Evolutionary conservation across 2,113 vertebrate genomes (phyloP).

Genomic region (Aspidoscelis tigris): DNA sequence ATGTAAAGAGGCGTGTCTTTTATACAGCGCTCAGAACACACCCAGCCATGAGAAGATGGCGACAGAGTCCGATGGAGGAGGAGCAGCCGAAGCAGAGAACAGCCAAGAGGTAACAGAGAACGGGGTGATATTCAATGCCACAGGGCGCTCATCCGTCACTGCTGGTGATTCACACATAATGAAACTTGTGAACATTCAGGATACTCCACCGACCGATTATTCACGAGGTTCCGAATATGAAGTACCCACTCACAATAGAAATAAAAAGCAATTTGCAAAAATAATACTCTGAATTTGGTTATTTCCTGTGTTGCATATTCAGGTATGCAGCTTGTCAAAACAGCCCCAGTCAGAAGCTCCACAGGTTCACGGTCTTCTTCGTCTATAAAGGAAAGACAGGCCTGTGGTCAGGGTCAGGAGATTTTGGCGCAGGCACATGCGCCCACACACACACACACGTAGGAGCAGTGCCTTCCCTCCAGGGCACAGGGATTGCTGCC

Average conservation of each 20-base stretch:
- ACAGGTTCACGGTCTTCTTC: conserved; percentile 85
- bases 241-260: background rate
- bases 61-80: conserved; percentile 34
- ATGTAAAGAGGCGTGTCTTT: conserved; percentile 69
- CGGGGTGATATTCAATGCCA: conserved; percentile 8
- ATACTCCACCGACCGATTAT: too few species aligned
- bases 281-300: conserved; percentile 30
- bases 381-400: conserved; percentile 71
- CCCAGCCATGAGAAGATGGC: conserved; percentile 34
- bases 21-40: conserved; percentile 35
- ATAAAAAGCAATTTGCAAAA: background rate
- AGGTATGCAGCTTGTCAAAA: background rate
- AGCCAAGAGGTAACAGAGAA: background rate
- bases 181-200: too few species aligned
- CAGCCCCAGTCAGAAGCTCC: background rate
- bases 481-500: too few species aligned
- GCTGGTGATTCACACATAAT: too few species aligned
- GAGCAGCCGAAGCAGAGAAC: conserved; percentile 41
- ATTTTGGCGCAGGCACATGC: too few species aligned
- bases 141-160: background rate
- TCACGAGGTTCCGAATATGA: too few species aligned
- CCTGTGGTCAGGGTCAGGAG: background rate
- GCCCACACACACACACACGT: too few species aligned
- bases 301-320: background rate
- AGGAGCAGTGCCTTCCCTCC: too few species aligned